A percentile compares a stretch with the other conserved stretches of the same genome.
These are phyloP conservation scores for Scatophagus argus DNA, from an alignment of 2,113 vertebrate species.

Conservation along the genomic window DNA sequence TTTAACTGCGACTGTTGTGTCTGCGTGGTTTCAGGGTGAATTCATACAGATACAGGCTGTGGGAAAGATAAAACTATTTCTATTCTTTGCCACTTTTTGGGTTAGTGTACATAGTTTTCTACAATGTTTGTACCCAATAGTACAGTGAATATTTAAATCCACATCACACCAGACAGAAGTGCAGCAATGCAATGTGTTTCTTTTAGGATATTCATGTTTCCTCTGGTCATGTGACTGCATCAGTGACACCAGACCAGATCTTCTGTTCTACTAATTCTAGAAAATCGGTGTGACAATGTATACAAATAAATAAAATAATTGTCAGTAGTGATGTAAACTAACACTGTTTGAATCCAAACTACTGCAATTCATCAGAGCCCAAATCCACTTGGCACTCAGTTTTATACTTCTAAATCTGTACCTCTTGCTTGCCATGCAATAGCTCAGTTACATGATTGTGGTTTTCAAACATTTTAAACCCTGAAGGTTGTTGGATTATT, in stretches of 20 bases:
- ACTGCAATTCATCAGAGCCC: neutral
- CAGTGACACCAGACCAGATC: conserved; percentile 11
- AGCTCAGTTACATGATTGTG: neutral
- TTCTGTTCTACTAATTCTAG: conserved; percentile 1
- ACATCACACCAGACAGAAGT: neutral
- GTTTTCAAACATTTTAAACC: conserved; percentile 5
- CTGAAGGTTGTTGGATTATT: neutral
- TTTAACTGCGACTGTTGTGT: conserved; percentile 3
- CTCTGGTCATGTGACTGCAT: conserved; percentile 40
- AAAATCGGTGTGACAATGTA: neutral
- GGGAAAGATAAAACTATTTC: conserved; percentile 12
- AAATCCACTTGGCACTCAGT: no score
- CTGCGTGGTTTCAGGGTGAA: no score
- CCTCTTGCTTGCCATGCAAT: no score
- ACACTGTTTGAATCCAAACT: conserved; percentile 4
- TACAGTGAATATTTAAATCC: conserved; percentile 6
- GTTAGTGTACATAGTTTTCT: conserved; percentile 23
- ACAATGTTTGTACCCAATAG: conserved; percentile 35
- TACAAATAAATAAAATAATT: neutral
- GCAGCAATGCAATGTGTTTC: neutral
- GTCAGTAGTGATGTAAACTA: conserved; percentile 6
- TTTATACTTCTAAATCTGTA: no score
- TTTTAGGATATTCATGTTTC: neutral
- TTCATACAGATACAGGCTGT: neutral
- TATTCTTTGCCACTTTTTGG: conserved; percentile 9